phyloP scores from a whole-genome alignment of 2,113 vertebrate species.

The Cyprinodon variegatus region DNA sequence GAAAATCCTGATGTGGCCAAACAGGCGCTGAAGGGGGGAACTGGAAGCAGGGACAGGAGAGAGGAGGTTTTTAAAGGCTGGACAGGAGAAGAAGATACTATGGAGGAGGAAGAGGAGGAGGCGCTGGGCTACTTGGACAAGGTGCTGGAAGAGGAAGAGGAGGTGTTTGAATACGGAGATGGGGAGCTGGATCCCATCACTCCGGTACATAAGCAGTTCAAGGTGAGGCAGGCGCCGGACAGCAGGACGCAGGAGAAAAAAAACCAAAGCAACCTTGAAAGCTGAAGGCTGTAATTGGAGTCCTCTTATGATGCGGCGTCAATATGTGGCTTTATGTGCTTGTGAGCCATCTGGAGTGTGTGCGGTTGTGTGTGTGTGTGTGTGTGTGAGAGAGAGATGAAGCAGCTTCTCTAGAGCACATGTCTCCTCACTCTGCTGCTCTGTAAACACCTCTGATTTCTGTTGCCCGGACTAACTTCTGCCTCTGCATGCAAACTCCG shows the following conservation, averaged over 20 bases:
- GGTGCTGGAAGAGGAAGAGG: conserved; percentile 89
- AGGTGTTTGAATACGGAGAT: conserved; percentile 84
- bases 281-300: conserved; percentile 44
- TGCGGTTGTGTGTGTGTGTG: background rate
- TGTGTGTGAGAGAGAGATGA: conserved; percentile 24
- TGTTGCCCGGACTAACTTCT: conserved; percentile 31
- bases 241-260: conserved; percentile 49
- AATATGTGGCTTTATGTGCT: conserved; percentile 38
- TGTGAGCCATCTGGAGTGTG: conserved; percentile 41
- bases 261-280: conserved; percentile 10
- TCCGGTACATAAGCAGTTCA: conserved; percentile 77
- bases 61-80: conserved; percentile 16
- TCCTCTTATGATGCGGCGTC: conserved; percentile 35
- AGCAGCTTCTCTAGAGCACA: conserved; percentile 34
- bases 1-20: conserved; percentile 69
- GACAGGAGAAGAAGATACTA: conserved; percentile 41
- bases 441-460: conserved; percentile 13
- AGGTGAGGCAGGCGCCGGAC: conserved; percentile 84
- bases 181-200: conserved; percentile 85
- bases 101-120: conserved; percentile 87
- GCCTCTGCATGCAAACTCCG: conserved; percentile 13
- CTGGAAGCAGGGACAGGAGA: conserved; percentile 39
- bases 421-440: conserved; percentile 20
- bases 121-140: conserved; percentile 92
- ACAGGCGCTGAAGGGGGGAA: conserved; percentile 53